Evolutionary conservation across 2,797 vertebrate genomes (phyloP), one percentile per base, ranked within the genome.

Genomic region (Pachyuromys duprasi): DNA sequence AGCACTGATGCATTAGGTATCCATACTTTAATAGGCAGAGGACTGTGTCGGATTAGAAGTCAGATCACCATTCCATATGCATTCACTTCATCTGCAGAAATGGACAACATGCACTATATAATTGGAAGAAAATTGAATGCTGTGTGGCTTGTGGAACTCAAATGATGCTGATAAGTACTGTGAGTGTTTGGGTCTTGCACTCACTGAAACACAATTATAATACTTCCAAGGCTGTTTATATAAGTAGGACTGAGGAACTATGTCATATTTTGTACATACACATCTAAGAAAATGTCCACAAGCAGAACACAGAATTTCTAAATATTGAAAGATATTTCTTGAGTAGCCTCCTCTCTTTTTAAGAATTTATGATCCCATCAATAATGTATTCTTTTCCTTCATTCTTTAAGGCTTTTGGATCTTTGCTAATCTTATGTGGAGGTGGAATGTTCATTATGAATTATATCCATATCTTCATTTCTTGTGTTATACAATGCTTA

Each of bases 251-350:
- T 62, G 20, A 69, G 63, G n/a, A 63, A n/a, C 28, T 22, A n/a
- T 31, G 9, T 62, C 57, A 53, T 36, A 83, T 55, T 90, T 93
- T 60, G 26, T 36, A 31, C 26, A 65, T 74, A 55, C 1, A 83
- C 53, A 28, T 80, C 39, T 84, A 79, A 94, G 22, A 79, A 63
- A 92, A 89, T 39, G 36, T 75, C 31, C 31, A 90, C 0, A 82
- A 93, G 49, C 24, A 81, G 17, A 91, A 22, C 13, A 70, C 12
- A 70, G n/a, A 57, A 93, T 76, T 81, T 82, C 89, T 62, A 70
- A 94, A 65, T 86, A 92, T 42, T 82, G 36, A 89, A 15, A 79
- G 11, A 39, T 65, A 79, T 53, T 90, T 75, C 26, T 86, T 89
- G 86, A 65, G 74, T 24, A 76, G 8, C 15, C 8, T 39, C 72